Base-by-base conservation (phyloP, 2,797 vertebrate species). In the Hyperoplus lanceolatus region DNA sequence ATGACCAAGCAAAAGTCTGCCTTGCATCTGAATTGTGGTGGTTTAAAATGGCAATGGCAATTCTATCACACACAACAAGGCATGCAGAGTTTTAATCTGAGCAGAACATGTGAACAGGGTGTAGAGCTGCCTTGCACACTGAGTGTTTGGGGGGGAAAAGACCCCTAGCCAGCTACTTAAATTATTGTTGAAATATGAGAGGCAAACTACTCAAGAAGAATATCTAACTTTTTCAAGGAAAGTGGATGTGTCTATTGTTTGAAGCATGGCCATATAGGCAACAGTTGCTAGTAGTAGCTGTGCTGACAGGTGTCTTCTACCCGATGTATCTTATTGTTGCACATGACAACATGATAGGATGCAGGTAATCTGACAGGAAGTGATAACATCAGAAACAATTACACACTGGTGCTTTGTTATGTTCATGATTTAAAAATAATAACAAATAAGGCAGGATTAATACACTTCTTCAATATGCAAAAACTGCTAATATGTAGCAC, bases 191-290 rank as follows among this genome's bases (percentile, higher is more conserved):
- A 70, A 73, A 77, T 42, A 84, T 83, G 70, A 84, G 41, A 76
- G 80, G 77, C 46, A 87, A 86, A 82, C 67, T 80, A 71, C 64
- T 85, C 57, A 80, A 82, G 61, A 78, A 84, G 78, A 90, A 89
- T 81, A 80, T 80, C 73, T 36, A 83, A 51, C 62, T 79, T 79
- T 61, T 88, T 43, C 50, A 57, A 72, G 63, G 29, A 48, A 77
- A 77, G 58, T 48, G 63, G 64, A 4, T 71, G 62, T 73, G 81
- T 85, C 29, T 61, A 58, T 66, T 87, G 75, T 56, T 74, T 82
- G 74, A 87, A 69, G 70, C 58, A 66, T 46, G 59, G 55, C 29
- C 42, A 55, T 64, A 72, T 56, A 45, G 70, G 63, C 45, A 54
- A 73, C 75, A 39, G 13, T 64, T 51, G 68, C 41, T 41, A 75